phyloP scores from a whole-genome alignment of 2,888 invertebrate species.

The Bugulina stolonifera region DNA sequence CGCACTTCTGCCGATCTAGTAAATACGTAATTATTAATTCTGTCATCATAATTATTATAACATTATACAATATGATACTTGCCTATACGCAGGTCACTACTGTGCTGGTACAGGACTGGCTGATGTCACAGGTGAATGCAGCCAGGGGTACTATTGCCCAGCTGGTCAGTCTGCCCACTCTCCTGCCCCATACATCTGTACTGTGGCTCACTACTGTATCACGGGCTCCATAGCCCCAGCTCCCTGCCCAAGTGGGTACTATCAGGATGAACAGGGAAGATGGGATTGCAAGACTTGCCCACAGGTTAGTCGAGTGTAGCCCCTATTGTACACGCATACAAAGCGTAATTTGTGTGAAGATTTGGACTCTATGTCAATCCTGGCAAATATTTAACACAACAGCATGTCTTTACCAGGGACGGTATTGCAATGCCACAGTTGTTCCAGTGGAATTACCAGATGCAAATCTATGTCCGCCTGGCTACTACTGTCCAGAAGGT shows the following conservation, averaged over 20 bases:
- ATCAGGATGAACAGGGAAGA: conserved; percentile 41
- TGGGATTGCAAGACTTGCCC: conserved; percentile 39
- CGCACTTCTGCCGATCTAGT: too few species aligned
- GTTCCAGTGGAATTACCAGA: conserved; percentile 42
- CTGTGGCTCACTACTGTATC: conserved; percentile 43
- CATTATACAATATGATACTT: too few species aligned
- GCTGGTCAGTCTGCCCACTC: conserved; percentile 40
- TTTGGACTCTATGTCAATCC: neutral
- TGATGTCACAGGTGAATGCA: conserved; percentile 37
- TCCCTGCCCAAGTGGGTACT: conserved; percentile 44
- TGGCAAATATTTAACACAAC: too few species aligned
- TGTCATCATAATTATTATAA: too few species aligned
- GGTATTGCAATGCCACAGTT: conserved; percentile 47
- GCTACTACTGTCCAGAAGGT: conserved; percentile 47
- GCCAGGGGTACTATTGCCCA: conserved; percentile 47
- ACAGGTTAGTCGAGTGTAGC: conserved; percentile 27
- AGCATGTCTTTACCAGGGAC: too few species aligned
- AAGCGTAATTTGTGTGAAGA: neutral
- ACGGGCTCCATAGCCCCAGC: conserved; percentile 37
- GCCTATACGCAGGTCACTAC: conserved; percentile 40
- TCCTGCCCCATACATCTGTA: conserved; percentile 44
- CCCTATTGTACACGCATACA: too few species aligned
- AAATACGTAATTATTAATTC: too few species aligned
- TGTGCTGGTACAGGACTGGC: conserved; percentile 41
- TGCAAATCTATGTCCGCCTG: conserved; percentile 43